These are phyloP conservation scores for Actinia tenebrosa DNA, from an alignment of 64 coral and sea anemone species.

Conservation along the genomic window DNA sequence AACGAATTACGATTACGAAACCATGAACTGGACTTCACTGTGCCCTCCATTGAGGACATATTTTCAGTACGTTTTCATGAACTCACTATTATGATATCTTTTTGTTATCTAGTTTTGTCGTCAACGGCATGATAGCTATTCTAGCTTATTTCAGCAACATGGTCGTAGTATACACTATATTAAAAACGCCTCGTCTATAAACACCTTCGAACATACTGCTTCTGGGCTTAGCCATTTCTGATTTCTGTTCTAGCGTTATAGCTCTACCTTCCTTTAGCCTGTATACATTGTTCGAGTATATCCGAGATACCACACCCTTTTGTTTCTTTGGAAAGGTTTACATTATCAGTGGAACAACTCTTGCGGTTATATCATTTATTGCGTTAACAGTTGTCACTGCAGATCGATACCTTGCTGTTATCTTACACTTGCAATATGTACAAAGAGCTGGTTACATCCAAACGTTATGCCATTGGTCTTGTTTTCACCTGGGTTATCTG, in stretches of 20 bases:
- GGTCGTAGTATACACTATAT: neutral
- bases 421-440: neutral
- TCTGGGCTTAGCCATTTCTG: neutral
- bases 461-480: neutral
- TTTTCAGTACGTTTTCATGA: no score
- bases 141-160: neutral
- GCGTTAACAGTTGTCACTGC: neutral
- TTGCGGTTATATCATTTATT: neutral
- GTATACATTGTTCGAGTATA: neutral
- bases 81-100: neutral
- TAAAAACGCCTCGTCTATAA: neutral
- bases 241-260: neutral
- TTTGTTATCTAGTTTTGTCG: neutral
- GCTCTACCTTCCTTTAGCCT: neutral
- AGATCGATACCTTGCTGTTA: conserved; percentile 12
- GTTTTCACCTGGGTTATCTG: neutral
- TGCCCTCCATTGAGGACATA: no score
- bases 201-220: neutral
- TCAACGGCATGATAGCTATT: neutral
- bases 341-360: neutral
- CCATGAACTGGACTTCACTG: no score
- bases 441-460: neutral
- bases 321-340: neutral
- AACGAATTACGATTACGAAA: neutral
- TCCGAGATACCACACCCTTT: neutral